Evolutionary conservation across 2,113 vertebrate genomes (phyloP), one percentile per base, ranked within the genome.

Genomic region (Macrotis lagotis): DNA sequence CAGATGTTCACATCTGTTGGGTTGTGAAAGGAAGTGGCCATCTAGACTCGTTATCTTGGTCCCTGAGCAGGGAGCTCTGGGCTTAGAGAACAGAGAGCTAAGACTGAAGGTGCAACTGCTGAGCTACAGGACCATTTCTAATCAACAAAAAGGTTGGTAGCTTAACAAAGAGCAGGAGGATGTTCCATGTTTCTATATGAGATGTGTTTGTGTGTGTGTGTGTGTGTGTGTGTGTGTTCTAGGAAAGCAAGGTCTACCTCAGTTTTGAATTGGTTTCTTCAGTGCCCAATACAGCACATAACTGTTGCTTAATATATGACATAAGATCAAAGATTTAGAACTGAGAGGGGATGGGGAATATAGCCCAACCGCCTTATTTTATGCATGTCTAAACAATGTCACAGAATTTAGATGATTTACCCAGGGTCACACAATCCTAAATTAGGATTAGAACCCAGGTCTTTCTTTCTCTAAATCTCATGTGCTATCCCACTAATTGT

Each of bases 11-110:
- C 89, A 74, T 95, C 93, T 95, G 95, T 59, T 3, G 26, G 89
- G 49, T 92, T 94, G 92, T 92, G 89, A 91, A 96, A 95, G 96
- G 19, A 89, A 96, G 22, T 91, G 25, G 10, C 89, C 89, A 93
- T 93, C 93, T 55, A n/a, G 91, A 91, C 96, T 96, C 95, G 95
- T 96, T 95, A 95, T 95, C 88, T 96, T 92, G 91, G 94, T 49
- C 95, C 50, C 5, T 24, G 3, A 95, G 89, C 14, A 8, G 22
- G 24, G 9, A 94, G 88, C 90, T 94, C 90, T 19, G 55, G 95
- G 91, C 37, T 66, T 88, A 50, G 59, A 49, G 14, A 95, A 94
- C 4, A 91, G 8, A 53, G 83, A 88, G 88, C 11, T 94, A 26
- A 96, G 91, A 91, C 89, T 91, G 94, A 95, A 95, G 90, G 90